A percentile compares a stretch with the other conserved stretches of the same genome.
Evolutionary conservation across 2,113 vertebrate genomes (phyloP).

Genomic region (Dicentrarchus labrax): DNA sequence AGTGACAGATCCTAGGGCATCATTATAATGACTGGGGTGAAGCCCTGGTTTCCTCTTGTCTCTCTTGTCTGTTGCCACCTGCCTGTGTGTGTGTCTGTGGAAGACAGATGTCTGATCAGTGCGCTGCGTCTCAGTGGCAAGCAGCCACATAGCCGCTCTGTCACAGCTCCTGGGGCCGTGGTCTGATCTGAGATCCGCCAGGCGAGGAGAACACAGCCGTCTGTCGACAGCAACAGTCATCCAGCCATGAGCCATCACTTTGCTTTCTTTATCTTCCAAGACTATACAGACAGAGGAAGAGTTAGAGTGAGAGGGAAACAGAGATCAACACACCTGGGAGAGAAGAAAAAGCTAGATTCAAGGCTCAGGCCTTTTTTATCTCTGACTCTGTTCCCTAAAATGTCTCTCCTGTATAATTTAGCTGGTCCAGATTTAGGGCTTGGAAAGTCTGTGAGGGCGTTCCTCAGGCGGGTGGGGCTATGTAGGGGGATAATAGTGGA

Average conservation of each 20-base stretch:
- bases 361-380: constrained; percentile 45
- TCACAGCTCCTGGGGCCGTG: constrained; percentile 43
- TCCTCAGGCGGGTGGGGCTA: constrained; percentile 71
- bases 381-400: constrained; percentile 58
- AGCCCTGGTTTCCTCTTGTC: constrained; percentile 24
- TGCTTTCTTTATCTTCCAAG: constrained; percentile 54
- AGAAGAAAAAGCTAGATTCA: constrained; percentile 41
- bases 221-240: constrained; percentile 50
- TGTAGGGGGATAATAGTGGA: constrained; percentile 66
- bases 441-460: constrained; percentile 70
- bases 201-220: constrained; percentile 44
- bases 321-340: constrained; percentile 32
- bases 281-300: constrained; percentile 33
- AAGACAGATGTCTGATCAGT: constrained; percentile 71
- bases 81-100: constrained; percentile 15
- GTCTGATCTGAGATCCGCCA: constrained; percentile 72
- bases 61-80: constrained; percentile 46
- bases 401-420: constrained; percentile 79
- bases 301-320: constrained; percentile 25
- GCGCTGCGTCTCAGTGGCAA: constrained; percentile 43
- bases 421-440: constrained; percentile 74
- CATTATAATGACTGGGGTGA: constrained; percentile 34
- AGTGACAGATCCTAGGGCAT: constrained; percentile 53
- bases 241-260: constrained; percentile 47
- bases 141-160: constrained; percentile 46